Conservation (phyloP, 1,140 invertebrate genomes). For the Coelopa frigida region DNA sequence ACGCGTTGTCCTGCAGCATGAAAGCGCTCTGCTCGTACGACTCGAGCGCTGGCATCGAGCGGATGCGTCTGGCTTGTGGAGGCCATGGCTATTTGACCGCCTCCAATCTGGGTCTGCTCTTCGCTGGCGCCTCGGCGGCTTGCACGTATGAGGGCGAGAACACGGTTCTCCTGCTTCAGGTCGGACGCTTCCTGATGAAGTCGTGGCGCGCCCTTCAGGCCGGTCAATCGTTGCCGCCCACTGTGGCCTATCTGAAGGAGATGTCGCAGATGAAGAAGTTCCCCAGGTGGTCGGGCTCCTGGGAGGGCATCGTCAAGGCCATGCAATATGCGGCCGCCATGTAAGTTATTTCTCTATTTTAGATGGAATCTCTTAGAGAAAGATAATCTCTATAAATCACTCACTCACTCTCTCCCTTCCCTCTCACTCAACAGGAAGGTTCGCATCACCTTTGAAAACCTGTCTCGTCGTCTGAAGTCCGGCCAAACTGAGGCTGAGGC, state of each 20-base stretch:
- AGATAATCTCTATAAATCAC: neutral
- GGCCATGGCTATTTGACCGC: slow-evolving; percentile 87
- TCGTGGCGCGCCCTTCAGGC: slow-evolving; percentile 56
- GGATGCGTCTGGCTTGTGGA: slow-evolving; percentile 76
- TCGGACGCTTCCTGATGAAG: slow-evolving; percentile 74
- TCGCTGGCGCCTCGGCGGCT: slow-evolving; percentile 68
- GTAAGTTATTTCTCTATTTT: slow-evolving; percentile 45
- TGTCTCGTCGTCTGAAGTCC: slow-evolving; percentile 53
- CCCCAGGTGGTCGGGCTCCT: slow-evolving; percentile 54
- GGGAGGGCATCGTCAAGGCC: slow-evolving; percentile 56
- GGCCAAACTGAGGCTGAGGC: slow-evolving; percentile 63
- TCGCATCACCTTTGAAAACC: slow-evolving; percentile 54
- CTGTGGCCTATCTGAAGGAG: slow-evolving; percentile 56
- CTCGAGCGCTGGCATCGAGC: slow-evolving; percentile 64
- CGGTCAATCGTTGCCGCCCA: slow-evolving; percentile 52
- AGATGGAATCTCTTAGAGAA: too few relatives aligned
- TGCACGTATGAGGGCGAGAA: slow-evolving; percentile 95
- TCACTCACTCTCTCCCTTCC: slow-evolving; percentile 6
- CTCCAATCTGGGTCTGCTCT: slow-evolving; percentile 74
- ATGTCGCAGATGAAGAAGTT: slow-evolving; percentile 36
- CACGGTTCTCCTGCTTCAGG: slow-evolving; percentile 83
- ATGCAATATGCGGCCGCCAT: slow-evolving; percentile 62
- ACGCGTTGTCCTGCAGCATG: slow-evolving; percentile 80
- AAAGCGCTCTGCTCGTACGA: slow-evolving; percentile 78
- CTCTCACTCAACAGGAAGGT: slow-evolving; percentile 57